Evolutionary conservation across 2,113 vertebrate genomes (phyloP).

Genomic region (Cyprinodon brontotheroides): DNA sequence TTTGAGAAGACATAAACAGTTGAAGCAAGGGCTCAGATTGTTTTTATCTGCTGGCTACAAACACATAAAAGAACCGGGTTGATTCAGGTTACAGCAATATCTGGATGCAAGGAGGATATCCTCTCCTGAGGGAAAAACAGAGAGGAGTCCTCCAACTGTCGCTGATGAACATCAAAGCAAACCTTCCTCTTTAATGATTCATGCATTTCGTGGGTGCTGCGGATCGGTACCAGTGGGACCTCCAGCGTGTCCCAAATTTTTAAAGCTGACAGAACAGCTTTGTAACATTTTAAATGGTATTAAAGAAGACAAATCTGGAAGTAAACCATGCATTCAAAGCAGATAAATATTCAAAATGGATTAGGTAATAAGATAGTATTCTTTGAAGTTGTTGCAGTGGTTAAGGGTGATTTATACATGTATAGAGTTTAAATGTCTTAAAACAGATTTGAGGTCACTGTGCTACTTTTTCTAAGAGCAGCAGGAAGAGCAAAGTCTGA

Average conservation of each 20-base stretch:
- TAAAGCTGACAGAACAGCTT: slow-evolving; percentile 22
- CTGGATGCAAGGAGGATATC: slow-evolving; percentile 26
- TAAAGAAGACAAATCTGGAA: slow-evolving; percentile 12
- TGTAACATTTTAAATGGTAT: slow-evolving; percentile 27
- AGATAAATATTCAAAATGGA: slow-evolving; percentile 15
- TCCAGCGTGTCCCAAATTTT: slow-evolving; percentile 7
- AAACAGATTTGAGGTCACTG: no score
- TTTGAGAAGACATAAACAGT: no score
- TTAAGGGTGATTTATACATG: slow-evolving; percentile 11
- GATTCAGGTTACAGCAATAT: slow-evolving; percentile 35
- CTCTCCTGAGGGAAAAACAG: slow-evolving; percentile 24
- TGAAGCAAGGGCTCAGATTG: no score
- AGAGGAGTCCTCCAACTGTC: slow-evolving; percentile 37
- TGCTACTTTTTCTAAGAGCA: not conserved
- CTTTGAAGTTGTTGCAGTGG: not conserved
- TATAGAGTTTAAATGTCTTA: slow-evolving; percentile 31
- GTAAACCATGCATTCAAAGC: not conserved
- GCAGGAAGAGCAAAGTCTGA: slow-evolving; percentile 17
- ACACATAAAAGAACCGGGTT: not conserved
- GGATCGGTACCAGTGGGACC: slow-evolving; percentile 7
- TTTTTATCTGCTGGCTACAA: no score
- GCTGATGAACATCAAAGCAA: slow-evolving; percentile 61
- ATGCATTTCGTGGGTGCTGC: not conserved
- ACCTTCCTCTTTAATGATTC: slow-evolving; percentile 57
- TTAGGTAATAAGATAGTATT: slow-evolving; percentile 3